Evolutionary conservation across 2,797 vertebrate genomes (phyloP).

Genomic region (Phyllotis vaccarum): DNA sequence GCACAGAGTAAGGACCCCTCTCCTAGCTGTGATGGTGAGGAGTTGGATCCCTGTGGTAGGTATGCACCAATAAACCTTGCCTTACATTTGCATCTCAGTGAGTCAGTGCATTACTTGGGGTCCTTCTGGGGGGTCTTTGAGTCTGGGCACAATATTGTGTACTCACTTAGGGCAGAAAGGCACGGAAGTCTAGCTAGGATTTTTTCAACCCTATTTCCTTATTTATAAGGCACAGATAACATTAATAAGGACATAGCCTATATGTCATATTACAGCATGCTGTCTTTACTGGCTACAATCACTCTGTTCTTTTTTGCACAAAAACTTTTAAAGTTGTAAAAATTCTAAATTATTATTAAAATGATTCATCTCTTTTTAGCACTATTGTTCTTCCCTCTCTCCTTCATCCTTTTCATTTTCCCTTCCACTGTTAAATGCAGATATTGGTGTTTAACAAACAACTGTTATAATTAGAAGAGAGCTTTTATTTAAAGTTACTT

Average conservation of each 20-base stretch:
- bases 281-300: not conserved
- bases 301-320: not conserved
- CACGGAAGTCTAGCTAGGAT: not conserved
- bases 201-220: too few relatives aligned
- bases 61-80: too few relatives aligned
- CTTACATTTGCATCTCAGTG: too few relatives aligned
- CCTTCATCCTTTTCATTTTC: not conserved
- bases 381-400: not conserved
- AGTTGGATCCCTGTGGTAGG: too few relatives aligned
- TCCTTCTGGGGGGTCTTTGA: too few relatives aligned
- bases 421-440: not conserved
- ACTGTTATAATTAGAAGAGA: not conserved
- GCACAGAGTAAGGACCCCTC: too few relatives aligned
- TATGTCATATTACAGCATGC: not conserved
- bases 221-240: not conserved
- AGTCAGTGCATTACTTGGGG: too few relatives aligned
- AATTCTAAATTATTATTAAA: not conserved
- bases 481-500: not conserved
- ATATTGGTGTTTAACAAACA: not conserved
- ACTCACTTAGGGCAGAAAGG: not conserved
- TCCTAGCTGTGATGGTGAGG: too few relatives aligned
- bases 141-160: too few relatives aligned
- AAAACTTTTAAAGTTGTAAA: not conserved
- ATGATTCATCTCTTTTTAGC: not conserved
- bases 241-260: not conserved